Conservation (phyloP, 1,140 invertebrate genomes). For the Drosophila equinoxialis region DNA sequence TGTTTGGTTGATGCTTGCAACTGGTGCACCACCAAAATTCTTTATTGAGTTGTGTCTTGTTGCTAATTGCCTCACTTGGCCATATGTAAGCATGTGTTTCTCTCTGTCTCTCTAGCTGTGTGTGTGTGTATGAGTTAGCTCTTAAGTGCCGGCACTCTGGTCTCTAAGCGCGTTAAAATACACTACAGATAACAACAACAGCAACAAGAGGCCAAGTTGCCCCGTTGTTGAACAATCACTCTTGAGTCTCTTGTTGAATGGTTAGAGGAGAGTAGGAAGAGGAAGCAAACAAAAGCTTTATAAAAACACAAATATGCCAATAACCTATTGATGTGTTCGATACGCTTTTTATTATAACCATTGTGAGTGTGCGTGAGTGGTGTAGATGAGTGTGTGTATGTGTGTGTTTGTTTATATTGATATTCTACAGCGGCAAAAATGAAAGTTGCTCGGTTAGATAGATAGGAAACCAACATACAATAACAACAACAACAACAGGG, state of each 20-base stretch:
- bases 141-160: slow-evolving; percentile 44
- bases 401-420: slow-evolving; percentile 35
- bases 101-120: neutral
- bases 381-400: neutral
- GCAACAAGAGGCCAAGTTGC: slow-evolving; percentile 34
- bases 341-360: slow-evolving; percentile 69
- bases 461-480: slow-evolving; percentile 16
- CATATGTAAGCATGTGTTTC: slow-evolving; percentile 6
- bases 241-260: slow-evolving; percentile 21
- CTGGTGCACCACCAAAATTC: slow-evolving; percentile 10
- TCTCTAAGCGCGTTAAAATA: slow-evolving; percentile 64
- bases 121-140: slow-evolving; percentile 14
- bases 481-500: slow-evolving; percentile 18
- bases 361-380: slow-evolving; percentile 36
- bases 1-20: slow-evolving; percentile 4
- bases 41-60: slow-evolving; percentile 18
- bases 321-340: slow-evolving; percentile 70
- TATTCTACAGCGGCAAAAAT: slow-evolving; percentile 73
- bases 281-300: slow-evolving; percentile 62
- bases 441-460: slow-evolving; percentile 57
- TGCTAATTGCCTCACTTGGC: slow-evolving; percentile 45
- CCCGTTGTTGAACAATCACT: slow-evolving; percentile 25
- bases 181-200: slow-evolving; percentile 39
- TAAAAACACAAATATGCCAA: slow-evolving; percentile 57
- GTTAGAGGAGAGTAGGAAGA: slow-evolving; percentile 38